Conservation (phyloP, 2,113 vertebrate species). For the Todiramphus saurophagus region DNA sequence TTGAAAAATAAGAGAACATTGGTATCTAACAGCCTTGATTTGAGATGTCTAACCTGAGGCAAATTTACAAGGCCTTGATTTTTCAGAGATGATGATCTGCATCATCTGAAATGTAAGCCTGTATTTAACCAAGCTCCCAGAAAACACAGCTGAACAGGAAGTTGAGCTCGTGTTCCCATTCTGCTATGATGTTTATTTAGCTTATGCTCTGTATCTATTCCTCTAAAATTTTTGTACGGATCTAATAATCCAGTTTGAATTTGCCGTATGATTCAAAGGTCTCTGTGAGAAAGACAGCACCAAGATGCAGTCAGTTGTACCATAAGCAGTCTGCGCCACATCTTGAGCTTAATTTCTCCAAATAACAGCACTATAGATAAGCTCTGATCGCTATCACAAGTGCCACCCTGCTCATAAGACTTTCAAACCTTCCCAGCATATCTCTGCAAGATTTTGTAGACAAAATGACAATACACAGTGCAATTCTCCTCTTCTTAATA, state of each 20-base stretch:
- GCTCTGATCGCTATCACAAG: background rate
- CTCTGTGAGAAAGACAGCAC: background rate
- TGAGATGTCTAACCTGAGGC: background rate
- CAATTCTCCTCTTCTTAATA: background rate
- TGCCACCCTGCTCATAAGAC: background rate
- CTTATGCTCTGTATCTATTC: background rate
- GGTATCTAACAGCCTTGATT: background rate
- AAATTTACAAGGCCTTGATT: background rate
- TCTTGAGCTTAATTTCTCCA: background rate
- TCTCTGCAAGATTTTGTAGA: background rate
- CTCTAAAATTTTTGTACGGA: background rate
- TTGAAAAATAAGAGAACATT: background rate
- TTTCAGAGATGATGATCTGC: background rate
- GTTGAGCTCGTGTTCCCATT: background rate
- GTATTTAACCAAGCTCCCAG: background rate
- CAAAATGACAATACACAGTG: background rate
- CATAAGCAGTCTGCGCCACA: accelerated
- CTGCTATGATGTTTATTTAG: background rate
- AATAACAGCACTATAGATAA: background rate
- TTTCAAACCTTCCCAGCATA: background rate
- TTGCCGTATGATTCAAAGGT: background rate
- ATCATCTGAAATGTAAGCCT: background rate
- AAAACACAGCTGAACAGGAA: background rate
- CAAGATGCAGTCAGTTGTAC: background rate
- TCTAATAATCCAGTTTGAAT: background rate